These are phyloP conservation scores for Holothuria glaberrima DNA, from an alignment of 35 echinoderm and acorn worm species.

Conservation along the genomic window DNA sequence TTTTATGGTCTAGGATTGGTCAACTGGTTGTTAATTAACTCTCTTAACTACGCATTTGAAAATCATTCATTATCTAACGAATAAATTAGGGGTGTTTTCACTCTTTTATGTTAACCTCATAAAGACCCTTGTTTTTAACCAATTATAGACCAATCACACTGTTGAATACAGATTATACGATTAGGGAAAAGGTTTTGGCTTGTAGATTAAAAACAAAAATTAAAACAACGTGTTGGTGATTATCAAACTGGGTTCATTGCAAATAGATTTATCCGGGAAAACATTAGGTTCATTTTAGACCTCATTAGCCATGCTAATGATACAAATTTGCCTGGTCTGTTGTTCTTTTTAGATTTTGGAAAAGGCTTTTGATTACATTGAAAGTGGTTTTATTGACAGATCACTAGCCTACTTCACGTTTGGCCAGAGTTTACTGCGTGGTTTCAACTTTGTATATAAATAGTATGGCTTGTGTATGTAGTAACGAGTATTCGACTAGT, in stretches of 20 bases:
- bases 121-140: constrained; percentile 62
- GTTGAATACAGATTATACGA: constrained; percentile 58
- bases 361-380: constrained; percentile 66
- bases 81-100: constrained; percentile 19
- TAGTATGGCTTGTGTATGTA: constrained; percentile 65
- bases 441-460: constrained; percentile 45
- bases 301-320: constrained; percentile 38
- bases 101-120: constrained; percentile 29
- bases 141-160: constrained; percentile 64
- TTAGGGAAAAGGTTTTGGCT: constrained; percentile 61
- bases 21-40: too few species aligned
- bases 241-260: constrained; percentile 77
- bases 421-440: constrained; percentile 8
- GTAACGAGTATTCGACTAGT: constrained; percentile 57
- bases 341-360: constrained; percentile 70
- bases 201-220: constrained; percentile 50
- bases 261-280: constrained; percentile 74
- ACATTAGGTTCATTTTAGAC: constrained; percentile 61
- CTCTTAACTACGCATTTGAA: too few species aligned
- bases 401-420: constrained; percentile 46
- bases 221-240: constrained; percentile 38
- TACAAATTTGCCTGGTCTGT: constrained; percentile 53
- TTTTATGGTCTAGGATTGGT: too few species aligned
- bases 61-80: constrained; percentile 33
- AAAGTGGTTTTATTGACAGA: constrained; percentile 44